Base-by-base conservation (phyloP, 2,797 vertebrate species). In the Trematomus bernacchii region DNA sequence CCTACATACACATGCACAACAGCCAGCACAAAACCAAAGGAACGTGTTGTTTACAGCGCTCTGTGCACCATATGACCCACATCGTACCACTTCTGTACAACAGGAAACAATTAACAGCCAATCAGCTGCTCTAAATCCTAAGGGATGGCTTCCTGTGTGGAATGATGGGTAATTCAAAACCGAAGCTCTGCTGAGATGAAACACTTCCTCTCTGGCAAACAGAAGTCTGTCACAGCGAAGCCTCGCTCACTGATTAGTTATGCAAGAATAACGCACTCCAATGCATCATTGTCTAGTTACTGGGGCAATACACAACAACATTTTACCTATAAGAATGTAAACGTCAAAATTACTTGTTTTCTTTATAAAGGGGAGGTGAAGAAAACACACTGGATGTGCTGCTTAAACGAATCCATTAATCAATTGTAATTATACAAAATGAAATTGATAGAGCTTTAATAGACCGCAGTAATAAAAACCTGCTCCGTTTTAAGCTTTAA, bases 71-170 rank as follows among this genome's bases (percentile, higher is more conserved):
- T 85, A 89, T 86, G 91, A 92, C 79, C 86, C 80, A 86, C 6
- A 88, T 90, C 81, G 66, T 71, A 68, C 79, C 80, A 84, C 87
- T 91, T 91, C 79, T 84, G 82, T 90, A 80, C 85, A 90, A 93
- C 84, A 91, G 92, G 93, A 94, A 94, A 91, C 91, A 91, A 94
- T 94, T 92, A 92, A 91, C 88, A 87, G 85, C 88, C 91, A 92
- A 90, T 92, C 90, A 91, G 91, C 88, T 89, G 85, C 91, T 91
- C 85, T 86, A 83, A 89, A 84, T 90, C 90, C 89, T 91, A 87
- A 91, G 80, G 91, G 92, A 93, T 90, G 85, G 86, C 89, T 93
- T 94, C 93, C 92, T 93, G 90, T 91, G 87, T 83, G 79, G 92
- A 94, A 91, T 87, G 91, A 93, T 92, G 88, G 90, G 89, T 93